Percentiles rank a stretch among this genome's conserved stretches.
Conservation (phyloP, 2,113 vertebrate genomes). For the Labeo rohita region DNA sequence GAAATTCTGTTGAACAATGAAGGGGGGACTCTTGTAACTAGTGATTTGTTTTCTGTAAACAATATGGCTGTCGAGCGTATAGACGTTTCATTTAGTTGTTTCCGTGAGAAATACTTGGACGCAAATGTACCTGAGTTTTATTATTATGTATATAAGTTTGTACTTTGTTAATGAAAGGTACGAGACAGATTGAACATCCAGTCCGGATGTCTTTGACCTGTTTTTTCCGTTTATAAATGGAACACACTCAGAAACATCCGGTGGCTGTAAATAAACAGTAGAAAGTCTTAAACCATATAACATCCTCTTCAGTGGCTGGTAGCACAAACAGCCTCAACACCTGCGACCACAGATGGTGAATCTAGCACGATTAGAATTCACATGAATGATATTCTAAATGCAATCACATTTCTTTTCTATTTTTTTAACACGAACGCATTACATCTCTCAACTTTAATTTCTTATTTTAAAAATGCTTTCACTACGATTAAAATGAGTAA, state of each 20-base stretch:
- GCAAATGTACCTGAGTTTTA: background rate
- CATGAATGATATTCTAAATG: no score
- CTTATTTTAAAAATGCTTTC: background rate
- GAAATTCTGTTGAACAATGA: conserved; percentile 77
- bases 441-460: no score
- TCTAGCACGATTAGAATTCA: background rate
- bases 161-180: background rate
- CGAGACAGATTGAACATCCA: background rate
- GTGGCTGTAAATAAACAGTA: conserved; percentile 22
- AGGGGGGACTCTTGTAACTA: conserved; percentile 59
- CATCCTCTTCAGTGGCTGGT: background rate
- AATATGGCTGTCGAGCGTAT: conserved; percentile 2
- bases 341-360: background rate
- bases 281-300: background rate
- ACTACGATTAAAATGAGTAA: background rate
- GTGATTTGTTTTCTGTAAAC: conserved; percentile 32
- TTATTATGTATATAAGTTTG: background rate
- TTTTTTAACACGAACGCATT: background rate
- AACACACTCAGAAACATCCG: conserved; percentile 45
- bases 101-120: background rate
- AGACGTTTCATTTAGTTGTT: background rate
- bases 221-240: conserved; percentile 49
- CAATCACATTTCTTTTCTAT: background rate
- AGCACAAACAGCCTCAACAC: background rate
- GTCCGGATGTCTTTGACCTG: conserved; percentile 24